A percentile compares a stretch with the other conserved stretches of the same genome.
Evolutionary conservation across 2,113 vertebrate genomes (phyloP).

Genomic region (Albula glossodonta): DNA sequence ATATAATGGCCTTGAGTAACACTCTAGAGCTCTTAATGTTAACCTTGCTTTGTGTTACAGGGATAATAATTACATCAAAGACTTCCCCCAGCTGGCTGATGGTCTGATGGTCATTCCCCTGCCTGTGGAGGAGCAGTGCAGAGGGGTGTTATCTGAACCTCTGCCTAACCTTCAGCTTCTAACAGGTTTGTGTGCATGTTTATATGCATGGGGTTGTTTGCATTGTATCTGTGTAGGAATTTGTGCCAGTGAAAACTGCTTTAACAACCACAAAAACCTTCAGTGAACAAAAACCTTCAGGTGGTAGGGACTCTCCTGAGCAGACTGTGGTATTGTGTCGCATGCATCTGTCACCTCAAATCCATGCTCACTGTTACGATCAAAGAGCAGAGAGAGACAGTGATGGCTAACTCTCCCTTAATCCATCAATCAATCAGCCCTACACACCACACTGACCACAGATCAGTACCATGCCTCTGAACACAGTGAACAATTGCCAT

Average conservation of each 20-base stretch:
- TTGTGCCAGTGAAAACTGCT: not conserved
- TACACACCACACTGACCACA: constrained; percentile 43
- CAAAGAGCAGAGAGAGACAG: not conserved
- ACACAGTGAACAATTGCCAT: not conserved
- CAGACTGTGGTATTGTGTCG: no score
- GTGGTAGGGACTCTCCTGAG: no score
- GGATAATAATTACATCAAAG: constrained; percentile 98
- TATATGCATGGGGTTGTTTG: not conserved
- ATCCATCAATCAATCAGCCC: constrained; percentile 57
- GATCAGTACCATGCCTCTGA: constrained; percentile 23
- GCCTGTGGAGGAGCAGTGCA: constrained; percentile 94
- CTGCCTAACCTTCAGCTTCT: constrained; percentile 88
- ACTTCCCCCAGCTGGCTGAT: constrained; percentile 93
- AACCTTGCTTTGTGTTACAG: constrained; percentile 66
- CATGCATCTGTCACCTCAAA: no score
- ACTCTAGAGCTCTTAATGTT: not conserved
- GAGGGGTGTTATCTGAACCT: constrained; percentile 91
- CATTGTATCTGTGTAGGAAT: not conserved
- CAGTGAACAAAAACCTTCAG: no score
- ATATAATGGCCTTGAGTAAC: not conserved
- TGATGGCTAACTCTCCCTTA: constrained; percentile 18
- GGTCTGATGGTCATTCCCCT: constrained; percentile 93
- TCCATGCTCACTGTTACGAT: no score
- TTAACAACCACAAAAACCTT: not conserved
- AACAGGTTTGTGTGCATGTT: constrained; percentile 72